Evolutionary conservation across 2,113 vertebrate species (phyloP), one percentile per base, ranked within the genome.

Genomic region (Amblyopsis rosae): DNA sequence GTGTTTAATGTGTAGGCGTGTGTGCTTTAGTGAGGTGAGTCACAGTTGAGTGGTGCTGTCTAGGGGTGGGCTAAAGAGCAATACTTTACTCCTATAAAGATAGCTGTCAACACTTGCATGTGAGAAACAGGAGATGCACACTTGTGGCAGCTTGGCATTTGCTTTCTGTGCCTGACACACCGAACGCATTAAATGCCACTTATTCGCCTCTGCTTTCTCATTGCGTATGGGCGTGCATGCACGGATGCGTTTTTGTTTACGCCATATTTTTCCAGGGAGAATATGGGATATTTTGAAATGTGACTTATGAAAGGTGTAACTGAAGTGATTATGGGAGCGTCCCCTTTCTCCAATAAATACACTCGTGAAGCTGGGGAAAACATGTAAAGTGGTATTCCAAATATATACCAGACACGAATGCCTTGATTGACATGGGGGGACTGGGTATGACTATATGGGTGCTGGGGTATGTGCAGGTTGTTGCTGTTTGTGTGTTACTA

Each of bases 1-100:
- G 59, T 46, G 35, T 60, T 33, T 7, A 12, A 4, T 4, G 35
- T 61, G 13, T 13, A 8, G n/a, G n/a, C 46, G 59, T 16, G 35
- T 61, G 59, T 16, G 71, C 47, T 73, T 62, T 61, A 72, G 60
- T 51, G 74, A 76, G 75, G 63, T 83, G 85, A 89, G 72, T 89
- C 87, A 86, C 73, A 81, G 84, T 79, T 86, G 87, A 72, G 70
- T 50, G 73, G 61, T 49, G 48, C 71, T 76, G 70, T 55, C 72
- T 69, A 1, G 67, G 78, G 83, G 80, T 47, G 77, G 70, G 76
- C 74, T 69, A 70, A 50, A 65, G 79, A 73, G 76, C 66, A 69
- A 77, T 81, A 75, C 83, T 79, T 90, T 80, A 89, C 85, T 88
- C 84, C 79, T 72, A 84, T 86, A 82, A 84, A 91, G 82, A 86